Percentiles rank a stretch among this genome's conserved stretches.
Evolutionary conservation across 1,140 invertebrate genomes (phyloP).

Genomic region (Bombus sibiricus): DNA sequence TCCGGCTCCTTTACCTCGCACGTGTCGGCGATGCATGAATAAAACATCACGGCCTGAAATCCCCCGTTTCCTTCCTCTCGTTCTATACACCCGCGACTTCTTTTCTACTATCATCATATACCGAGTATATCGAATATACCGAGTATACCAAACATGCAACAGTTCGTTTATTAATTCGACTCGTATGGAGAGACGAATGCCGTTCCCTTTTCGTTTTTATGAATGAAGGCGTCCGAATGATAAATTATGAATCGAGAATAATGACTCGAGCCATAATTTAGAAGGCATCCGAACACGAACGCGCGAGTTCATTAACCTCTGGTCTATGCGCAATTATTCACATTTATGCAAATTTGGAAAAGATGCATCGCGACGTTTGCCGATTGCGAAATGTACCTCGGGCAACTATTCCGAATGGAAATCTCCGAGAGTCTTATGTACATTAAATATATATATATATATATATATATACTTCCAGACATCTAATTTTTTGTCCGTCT

Average conservation of each 20-base stretch:
- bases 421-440: not conserved
- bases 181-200: not conserved
- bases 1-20: not conserved
- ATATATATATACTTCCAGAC: not conserved
- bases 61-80: not conserved
- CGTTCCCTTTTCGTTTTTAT: not conserved
- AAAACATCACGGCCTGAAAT: slow-evolving; percentile 7
- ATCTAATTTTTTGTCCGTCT: not conserved
- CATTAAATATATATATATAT: not conserved
- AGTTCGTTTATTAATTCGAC: not conserved
- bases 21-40: slow-evolving; percentile 1
- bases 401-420: not conserved
- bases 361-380: not conserved
- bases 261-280: not conserved
- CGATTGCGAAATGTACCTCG: not conserved
- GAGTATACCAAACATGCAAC: not conserved
- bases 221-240: not conserved
- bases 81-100: not conserved
- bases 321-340: not conserved
- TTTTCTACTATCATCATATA: not conserved
- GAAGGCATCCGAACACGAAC: not conserved
- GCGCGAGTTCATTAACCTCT: slow-evolving; percentile 7
- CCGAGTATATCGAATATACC: not conserved
- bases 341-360: slow-evolving; percentile 10
- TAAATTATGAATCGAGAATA: slow-evolving; percentile 19